phyloP scores from a whole-genome alignment of 2,797 vertebrate genomes.

The Labeo calbasu region DNA sequence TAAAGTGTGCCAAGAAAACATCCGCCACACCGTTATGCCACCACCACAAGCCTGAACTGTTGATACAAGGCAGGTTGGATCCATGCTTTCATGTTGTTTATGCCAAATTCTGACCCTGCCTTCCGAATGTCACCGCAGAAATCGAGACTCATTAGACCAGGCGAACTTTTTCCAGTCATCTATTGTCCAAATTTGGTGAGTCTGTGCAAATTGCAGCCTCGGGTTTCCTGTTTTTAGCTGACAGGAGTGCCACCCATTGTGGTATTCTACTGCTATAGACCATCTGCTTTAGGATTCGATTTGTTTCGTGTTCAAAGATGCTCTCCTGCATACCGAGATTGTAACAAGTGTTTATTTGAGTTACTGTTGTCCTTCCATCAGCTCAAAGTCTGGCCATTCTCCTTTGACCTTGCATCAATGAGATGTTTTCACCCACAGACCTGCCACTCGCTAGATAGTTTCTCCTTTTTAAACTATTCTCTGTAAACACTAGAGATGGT shows the following conservation, averaged over 20 bases:
- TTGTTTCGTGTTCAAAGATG: background rate
- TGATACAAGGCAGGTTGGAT: background rate
- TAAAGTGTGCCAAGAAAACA: background rate
- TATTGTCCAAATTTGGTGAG: background rate
- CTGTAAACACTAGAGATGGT: background rate
- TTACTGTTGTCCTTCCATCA: background rate
- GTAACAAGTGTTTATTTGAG: background rate
- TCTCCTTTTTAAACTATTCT: background rate
- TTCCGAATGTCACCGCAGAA: background rate
- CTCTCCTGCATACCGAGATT: background rate
- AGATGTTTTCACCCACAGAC: background rate
- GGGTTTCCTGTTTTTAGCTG: background rate
- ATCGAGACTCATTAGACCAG: background rate
- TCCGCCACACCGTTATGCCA: background rate
- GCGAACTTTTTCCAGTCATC: background rate
- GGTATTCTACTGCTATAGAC: background rate
- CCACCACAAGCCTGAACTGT: too few species aligned
- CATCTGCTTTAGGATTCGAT: background rate
- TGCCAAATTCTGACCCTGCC: background rate
- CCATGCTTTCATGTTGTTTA: background rate
- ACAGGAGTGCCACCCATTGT: background rate
- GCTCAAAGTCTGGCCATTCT: background rate
- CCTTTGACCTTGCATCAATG: background rate
- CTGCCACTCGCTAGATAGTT: background rate
- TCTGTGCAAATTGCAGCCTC: background rate